Evolutionary conservation across 2,113 vertebrate genomes (phyloP), one percentile per base, ranked within the genome.

Genomic region (Rhadina sibilatrix): DNA sequence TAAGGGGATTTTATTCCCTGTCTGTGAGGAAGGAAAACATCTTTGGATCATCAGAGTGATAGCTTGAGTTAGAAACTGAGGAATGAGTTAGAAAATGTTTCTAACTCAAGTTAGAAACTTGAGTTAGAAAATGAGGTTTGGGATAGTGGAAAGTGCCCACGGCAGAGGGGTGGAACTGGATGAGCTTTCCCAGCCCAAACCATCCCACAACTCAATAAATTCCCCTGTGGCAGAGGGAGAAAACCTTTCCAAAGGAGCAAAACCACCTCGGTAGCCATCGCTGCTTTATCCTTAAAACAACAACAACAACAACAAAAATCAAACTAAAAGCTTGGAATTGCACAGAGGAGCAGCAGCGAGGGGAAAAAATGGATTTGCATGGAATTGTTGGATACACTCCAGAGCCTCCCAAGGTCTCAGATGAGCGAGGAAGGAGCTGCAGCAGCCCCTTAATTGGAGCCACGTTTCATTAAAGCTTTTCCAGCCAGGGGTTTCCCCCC

Each of bases 381-480:
- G 92, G 23, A 33, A 71, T 83, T 76, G 82, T 79, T 91, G 83
- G 92, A 90, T 61, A 40, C 87, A 68, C 94, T 95, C 15, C 78
- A 94, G 94, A 88, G 92, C 66, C 77, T 96, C 64, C 85, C 63
- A 33, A 16, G 44, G 66, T 38, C 93, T 89, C 77, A 11, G 54
- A 71, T 76, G 96, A 79, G 74, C 12, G 65, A 22, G 78, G 60
- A 63, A 54, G 95, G 60, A 94, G 38, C 82, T 56, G 87, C 90
- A 47, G 70, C 6, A 71, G 84, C 64, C 19, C 27, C 88, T 93
- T 94, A 94, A 96, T 97, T 95, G 92, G 95, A 90, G 65, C 61
- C 81, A 37, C 9, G 2, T 79, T 91, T 93, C 82, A 87, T 94
- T 94, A 95, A 76, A 37, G 11, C n/a, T 71, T 50, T 42, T 18